Conservation (phyloP, 2,113 vertebrate genomes). For the Pseudorhombus dupliciocellatus region DNA sequence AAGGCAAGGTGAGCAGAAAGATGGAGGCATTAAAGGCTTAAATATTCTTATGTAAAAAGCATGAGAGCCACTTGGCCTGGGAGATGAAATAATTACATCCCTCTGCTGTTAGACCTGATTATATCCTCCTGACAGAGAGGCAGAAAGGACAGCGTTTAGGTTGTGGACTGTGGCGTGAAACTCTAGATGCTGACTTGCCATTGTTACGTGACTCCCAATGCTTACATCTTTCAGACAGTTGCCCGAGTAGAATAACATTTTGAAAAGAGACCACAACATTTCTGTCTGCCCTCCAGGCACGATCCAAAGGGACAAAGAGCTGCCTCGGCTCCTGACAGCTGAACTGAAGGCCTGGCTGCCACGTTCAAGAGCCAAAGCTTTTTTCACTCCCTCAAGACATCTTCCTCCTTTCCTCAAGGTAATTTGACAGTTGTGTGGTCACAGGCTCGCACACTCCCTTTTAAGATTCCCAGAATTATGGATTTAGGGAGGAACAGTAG, state of each 20-base stretch:
- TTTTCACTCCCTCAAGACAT: slow-evolving; percentile 44
- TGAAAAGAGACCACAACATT: slow-evolving; percentile 69
- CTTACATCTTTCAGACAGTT: slow-evolving; percentile 61
- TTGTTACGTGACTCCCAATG: slow-evolving; percentile 64
- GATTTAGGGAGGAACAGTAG: slow-evolving; percentile 37
- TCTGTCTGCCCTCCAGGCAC: slow-evolving; percentile 56
- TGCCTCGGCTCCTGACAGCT: slow-evolving; percentile 59
- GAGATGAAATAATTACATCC: slow-evolving; percentile 25
- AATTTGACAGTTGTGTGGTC: slow-evolving; percentile 57
- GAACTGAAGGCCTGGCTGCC: slow-evolving; percentile 43
- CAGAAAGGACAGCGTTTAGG: slow-evolving; percentile 48
- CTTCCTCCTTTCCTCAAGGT: slow-evolving; percentile 53
- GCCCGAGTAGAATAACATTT: slow-evolving; percentile 63
- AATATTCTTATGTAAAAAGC: slow-evolving; percentile 1
- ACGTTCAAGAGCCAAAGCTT: slow-evolving; percentile 44
- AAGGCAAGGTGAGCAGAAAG: not conserved
- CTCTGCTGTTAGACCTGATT: slow-evolving; percentile 5
- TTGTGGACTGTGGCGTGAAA: slow-evolving; percentile 38
- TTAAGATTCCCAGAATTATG: slow-evolving; percentile 54
- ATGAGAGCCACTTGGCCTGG: slow-evolving; percentile 10
- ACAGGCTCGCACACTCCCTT: slow-evolving; percentile 25
- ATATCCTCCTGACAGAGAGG: slow-evolving; percentile 15
- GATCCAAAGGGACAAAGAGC: slow-evolving; percentile 58
- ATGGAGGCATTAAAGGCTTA: not conserved
- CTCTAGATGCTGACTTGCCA: slow-evolving; percentile 46